Evolutionary conservation across 1,140 invertebrate species (phyloP).

Genomic region (Leptoteleia sp.): DNA sequence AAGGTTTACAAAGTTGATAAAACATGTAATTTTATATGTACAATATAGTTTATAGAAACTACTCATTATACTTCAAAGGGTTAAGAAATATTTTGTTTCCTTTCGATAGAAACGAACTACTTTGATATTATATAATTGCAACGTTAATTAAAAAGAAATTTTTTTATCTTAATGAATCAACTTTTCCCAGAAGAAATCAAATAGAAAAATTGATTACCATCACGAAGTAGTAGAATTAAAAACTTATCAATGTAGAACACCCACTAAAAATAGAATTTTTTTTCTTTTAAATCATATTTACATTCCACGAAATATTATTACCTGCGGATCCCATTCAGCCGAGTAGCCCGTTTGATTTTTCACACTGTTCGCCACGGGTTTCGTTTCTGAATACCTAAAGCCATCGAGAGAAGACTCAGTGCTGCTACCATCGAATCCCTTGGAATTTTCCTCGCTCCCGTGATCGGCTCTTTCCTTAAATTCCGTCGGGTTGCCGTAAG

Average conservation of each 20-base stretch:
- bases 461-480: slow-evolving; percentile 7
- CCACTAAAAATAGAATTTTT: no score
- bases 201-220: no score
- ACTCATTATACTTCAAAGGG: slow-evolving; percentile 37
- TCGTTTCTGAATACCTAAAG: slow-evolving; percentile 27
- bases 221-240: no score
- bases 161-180: no score
- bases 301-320: slow-evolving; percentile 25
- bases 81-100: slow-evolving; percentile 20
- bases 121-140: no score
- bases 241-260: no score
- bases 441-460: slow-evolving; percentile 9
- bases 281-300: background rate
- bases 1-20: no score
- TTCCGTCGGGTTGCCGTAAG: slow-evolving; percentile 69
- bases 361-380: slow-evolving; percentile 3
- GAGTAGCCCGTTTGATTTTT: slow-evolving; percentile 22
- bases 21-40: no score
- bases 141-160: no score
- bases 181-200: no score
- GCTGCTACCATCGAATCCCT: slow-evolving; percentile 14
- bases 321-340: slow-evolving; percentile 42
- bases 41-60: background rate
- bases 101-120: no score
- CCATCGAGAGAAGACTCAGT: slow-evolving; percentile 36